These are phyloP conservation scores for Ennomos fuscantarius DNA, from an alignment of 2,888 invertebrate species.

Conservation along the genomic window DNA sequence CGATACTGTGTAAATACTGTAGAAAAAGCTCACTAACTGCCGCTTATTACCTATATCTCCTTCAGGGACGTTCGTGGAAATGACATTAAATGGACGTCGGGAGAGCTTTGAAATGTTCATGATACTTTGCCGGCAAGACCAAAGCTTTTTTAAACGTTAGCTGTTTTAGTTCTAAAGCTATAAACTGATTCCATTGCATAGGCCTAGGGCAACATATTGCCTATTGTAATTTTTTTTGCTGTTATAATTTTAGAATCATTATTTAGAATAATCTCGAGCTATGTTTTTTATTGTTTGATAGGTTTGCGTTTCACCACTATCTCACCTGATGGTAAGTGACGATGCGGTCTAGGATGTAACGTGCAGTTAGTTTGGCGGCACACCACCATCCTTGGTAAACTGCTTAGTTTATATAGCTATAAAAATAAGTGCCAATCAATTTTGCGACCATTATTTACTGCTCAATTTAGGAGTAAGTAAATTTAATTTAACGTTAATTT, in stretches of 20 bases:
- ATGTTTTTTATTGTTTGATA: too few species aligned
- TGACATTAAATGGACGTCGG: neutral
- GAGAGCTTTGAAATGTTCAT: neutral
- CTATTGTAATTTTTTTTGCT: too few species aligned
- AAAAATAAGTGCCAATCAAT: constrained; percentile 22
- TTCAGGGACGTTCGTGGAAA: constrained; percentile 26
- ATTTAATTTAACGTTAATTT: constrained; percentile 19
- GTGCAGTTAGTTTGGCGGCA: too few species aligned
- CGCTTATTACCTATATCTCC: constrained; percentile 44
- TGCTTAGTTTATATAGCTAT: too few species aligned
- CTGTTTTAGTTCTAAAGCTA: neutral
- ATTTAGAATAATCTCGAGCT: too few species aligned
- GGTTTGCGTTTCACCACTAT: too few species aligned
- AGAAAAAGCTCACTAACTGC: constrained; percentile 55
- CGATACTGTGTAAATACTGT: constrained; percentile 54
- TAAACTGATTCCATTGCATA: too few species aligned
- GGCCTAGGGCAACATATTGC: too few species aligned
- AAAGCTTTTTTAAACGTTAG: neutral
- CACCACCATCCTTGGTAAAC: too few species aligned
- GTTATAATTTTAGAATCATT: too few species aligned
- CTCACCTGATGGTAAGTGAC: too few species aligned
- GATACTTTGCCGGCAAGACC: neutral
- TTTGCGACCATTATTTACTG: constrained; percentile 3
- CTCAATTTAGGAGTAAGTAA: constrained; percentile 12
- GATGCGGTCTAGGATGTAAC: too few species aligned